Evolutionary conservation across 2,888 invertebrate genomes (phyloP).

Genomic region (Drosophila nr. medialis): DNA sequence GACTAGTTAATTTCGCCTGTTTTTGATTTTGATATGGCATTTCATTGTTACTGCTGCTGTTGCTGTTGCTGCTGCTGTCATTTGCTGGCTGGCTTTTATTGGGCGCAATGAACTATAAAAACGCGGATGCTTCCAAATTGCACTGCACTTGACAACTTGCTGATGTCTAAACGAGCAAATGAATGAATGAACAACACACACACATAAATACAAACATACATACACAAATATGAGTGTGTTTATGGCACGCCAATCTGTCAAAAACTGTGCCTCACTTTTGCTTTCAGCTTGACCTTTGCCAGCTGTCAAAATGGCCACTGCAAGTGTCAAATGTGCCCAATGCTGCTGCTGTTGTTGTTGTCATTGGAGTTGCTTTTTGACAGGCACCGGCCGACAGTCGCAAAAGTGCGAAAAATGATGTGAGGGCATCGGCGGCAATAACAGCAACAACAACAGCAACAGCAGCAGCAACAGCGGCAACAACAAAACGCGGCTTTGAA

Average conservation of each 20-base stretch:
- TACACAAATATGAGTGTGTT: slow-evolving; percentile 1
- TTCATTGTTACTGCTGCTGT: slow-evolving; percentile 33
- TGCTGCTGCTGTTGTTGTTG: slow-evolving; percentile 26
- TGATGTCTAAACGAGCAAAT: slow-evolving; percentile 38
- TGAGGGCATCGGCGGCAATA: slow-evolving; percentile 21
- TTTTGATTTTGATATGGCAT: slow-evolving; percentile 74
- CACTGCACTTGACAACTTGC: slow-evolving; percentile 73
- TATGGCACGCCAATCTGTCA: slow-evolving; percentile 75
- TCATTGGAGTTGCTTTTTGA: slow-evolving; percentile 61
- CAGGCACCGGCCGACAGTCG: slow-evolving; percentile 52
- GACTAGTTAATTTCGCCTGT: slow-evolving; percentile 76
- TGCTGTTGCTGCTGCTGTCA: slow-evolving; percentile 36
- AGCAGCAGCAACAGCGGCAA: slow-evolving; percentile 29
- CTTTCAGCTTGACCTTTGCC: slow-evolving; percentile 77
- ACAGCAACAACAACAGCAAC: slow-evolving; percentile 21
- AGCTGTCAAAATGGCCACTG: slow-evolving; percentile 76
- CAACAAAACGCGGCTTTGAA: slow-evolving; percentile 80
- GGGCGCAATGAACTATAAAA: slow-evolving; percentile 71
- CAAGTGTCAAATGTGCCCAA: slow-evolving; percentile 56
- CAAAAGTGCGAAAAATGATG: slow-evolving; percentile 63
- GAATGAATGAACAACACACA: slow-evolving; percentile 25
- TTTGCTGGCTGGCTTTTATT: slow-evolving; percentile 39
- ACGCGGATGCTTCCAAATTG: slow-evolving; percentile 42
- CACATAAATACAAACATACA: neutral
- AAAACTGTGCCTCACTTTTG: slow-evolving; percentile 70